Evolutionary conservation across 2,888 invertebrate species (phyloP).

Genomic region (Chydorus sphaericus): DNA sequence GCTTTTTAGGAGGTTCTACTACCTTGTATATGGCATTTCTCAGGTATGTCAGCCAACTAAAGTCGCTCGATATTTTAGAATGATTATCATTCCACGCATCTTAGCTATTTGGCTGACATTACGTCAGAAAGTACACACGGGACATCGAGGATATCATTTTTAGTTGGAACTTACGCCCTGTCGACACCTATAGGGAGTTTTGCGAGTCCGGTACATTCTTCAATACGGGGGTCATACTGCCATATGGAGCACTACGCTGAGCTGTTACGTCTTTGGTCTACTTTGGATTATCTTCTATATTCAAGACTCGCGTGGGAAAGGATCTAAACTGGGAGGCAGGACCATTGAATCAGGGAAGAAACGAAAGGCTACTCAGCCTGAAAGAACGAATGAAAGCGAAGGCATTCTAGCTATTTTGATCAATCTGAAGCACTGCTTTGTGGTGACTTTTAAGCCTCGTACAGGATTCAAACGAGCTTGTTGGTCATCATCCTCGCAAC

Average conservation of each 20-base stretch:
- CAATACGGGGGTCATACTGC: not conserved
- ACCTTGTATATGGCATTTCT: conserved; percentile 7
- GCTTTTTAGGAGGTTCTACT: conserved; percentile 7
- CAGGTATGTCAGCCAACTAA: too few species aligned
- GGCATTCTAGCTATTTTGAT: too few species aligned
- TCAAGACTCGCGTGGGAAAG: not conserved
- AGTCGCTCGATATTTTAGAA: not conserved
- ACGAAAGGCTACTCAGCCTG: too few species aligned
- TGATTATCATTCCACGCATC: not conserved
- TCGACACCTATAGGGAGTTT: not conserved
- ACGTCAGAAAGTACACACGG: not conserved
- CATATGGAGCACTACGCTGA: not conserved
- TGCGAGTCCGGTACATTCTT: not conserved
- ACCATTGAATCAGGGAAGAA: too few species aligned
- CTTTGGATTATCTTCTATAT: not conserved
- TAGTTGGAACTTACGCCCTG: not conserved
- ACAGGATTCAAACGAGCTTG: not conserved
- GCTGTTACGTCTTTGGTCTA: not conserved
- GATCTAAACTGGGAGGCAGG: too few species aligned
- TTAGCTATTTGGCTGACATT: not conserved
- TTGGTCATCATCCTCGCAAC: too few species aligned
- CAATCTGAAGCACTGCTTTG: not conserved
- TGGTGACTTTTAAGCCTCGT: not conserved
- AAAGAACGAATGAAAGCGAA: too few species aligned
- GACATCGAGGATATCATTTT: not conserved